Evolutionary conservation across 2,888 invertebrate genomes (phyloP), one percentile per base, ranked within the genome.

Genomic region (Ethmia dodecea): DNA sequence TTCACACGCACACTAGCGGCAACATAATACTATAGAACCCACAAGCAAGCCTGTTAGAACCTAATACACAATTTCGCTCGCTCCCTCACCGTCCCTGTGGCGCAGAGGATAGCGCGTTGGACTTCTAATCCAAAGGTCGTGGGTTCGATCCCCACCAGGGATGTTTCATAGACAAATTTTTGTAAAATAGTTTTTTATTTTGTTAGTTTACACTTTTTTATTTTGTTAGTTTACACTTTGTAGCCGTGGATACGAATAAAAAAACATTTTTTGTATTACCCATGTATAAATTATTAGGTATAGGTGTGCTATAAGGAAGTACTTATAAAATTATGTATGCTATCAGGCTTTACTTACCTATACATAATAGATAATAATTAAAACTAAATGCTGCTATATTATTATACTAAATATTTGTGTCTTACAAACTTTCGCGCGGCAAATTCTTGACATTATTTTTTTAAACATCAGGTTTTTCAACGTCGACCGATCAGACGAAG

Each of bases 91-190:
- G 92, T 92, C 92, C 91, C 91, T 91, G 90, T 92, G 90, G 92
- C 92, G 92, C 91, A 92, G 92, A 90, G 92, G 92, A 92, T 91
- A 92, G 91, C 92, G 92, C 92, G 92, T 92, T 92, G 92, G 92
- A 92, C 92, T 92, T 92, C 92, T 92, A 92, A 92, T 92, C 92
- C 92, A 92, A 92, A 92, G 92, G 92, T 92, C 92, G 91, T 91
- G 91, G 91, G 91, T 92, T 92, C 92, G 91, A 92, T 92, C 91
- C 92, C 91, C 91, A 89, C 91, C 90, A 91, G 91, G 91, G 92
- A 91, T 92, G 90, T 59, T 27, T 5, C 26, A 11, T 5, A 26
- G 1, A 5, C 2, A 6, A 12, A 8, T 26, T 26, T 26, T 26
- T 12, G 1, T n/a, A n/a, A n/a, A n/a, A n/a, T n/a, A n/a, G n/a